Evolutionary conservation across 2,797 vertebrate genomes (phyloP), one percentile per base, ranked within the genome.

Genomic region (Hirundo rustica): DNA sequence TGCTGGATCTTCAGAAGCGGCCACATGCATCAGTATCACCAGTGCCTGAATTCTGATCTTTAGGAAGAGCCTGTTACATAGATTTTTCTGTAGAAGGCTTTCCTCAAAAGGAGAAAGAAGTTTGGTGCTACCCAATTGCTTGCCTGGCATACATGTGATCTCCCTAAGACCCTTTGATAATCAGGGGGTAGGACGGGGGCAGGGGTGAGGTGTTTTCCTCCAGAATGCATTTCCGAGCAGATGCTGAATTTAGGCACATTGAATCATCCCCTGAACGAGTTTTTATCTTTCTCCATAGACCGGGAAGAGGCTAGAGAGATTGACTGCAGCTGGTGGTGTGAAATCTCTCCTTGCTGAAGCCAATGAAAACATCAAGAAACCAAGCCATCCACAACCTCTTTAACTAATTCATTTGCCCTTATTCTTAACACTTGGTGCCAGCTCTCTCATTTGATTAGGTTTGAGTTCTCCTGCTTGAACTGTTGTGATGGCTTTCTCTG

Each of bases 331-430:
- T 57, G 38, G 42, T 77, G 58, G 62, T 58, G 30, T 77, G 61
- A 95, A 88, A 84, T 57, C 38, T 77, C 58, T 84, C 42, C 78
- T 45, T 3, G 1, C 32, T 4, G 4, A 84, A 88, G 73, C 62
- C 70, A 91, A 47, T 54, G 65, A 93, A 91, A 92, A 68, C 61
- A 48, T 40, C 44, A 85, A 71, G 65, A 89, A 89, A 68, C 16
- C 36, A 73, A 74, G n/a, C 66, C 80, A 88, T 73, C 57, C 75
- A 18, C 1, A 14, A 66, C 54, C 27, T 95, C 75, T 54, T 44
- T 32, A 38, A 82, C 54, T 73, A 71, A 82, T 72, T 94, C 64
- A 58, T 77, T 92, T 0, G 0, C 61, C 10, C 36, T 77, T 44
- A 50, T 76, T 89, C 68, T 71, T 73, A 72, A 48, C 40, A 40